Conservation (phyloP, 1,140 invertebrate genomes). For the Macrobrachium nipponense region DNA sequence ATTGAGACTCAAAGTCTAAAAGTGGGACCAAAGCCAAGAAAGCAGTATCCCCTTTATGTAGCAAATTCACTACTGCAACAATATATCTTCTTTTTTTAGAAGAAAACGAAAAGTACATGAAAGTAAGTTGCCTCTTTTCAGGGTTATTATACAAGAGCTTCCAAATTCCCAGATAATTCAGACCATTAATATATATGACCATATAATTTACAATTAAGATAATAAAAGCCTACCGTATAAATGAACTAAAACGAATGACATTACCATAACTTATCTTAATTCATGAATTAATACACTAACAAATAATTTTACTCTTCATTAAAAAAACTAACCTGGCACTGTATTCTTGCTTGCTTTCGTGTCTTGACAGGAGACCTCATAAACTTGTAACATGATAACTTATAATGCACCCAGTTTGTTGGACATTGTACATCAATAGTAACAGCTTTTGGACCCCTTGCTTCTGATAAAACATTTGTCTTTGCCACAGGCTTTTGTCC, state of each 20-base stretch:
- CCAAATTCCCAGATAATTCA: too few species aligned
- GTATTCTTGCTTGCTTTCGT: conserved; percentile 81
- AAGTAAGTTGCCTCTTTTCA: too few species aligned
- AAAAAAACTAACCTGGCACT: conserved; percentile 77
- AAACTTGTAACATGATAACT: conserved; percentile 86
- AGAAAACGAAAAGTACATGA: too few species aligned
- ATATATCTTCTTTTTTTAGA: too few species aligned
- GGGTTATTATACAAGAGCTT: too few species aligned
- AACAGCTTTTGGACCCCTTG: not conserved
- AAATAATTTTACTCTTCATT: not conserved
- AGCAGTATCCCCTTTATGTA: too few species aligned
- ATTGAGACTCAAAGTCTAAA: too few species aligned
- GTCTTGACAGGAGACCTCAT: conserved; percentile 84
- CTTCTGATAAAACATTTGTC: not conserved
- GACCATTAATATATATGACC: too few species aligned
- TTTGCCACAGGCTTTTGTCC: not conserved
- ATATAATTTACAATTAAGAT: too few species aligned
- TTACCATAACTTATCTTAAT: not conserved
- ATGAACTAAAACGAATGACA: not conserved
- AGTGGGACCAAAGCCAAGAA: too few species aligned
- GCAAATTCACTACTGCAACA: too few species aligned
- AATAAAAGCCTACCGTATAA: too few species aligned
- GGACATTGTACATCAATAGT: conserved; percentile 77
- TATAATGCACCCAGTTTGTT: conserved; percentile 82
- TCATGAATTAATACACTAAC: not conserved